A percentile compares a stretch with the other conserved stretches of the same genome.
Evolutionary conservation across 1,140 invertebrate genomes (phyloP).

Genomic region (Pinna nobilis): DNA sequence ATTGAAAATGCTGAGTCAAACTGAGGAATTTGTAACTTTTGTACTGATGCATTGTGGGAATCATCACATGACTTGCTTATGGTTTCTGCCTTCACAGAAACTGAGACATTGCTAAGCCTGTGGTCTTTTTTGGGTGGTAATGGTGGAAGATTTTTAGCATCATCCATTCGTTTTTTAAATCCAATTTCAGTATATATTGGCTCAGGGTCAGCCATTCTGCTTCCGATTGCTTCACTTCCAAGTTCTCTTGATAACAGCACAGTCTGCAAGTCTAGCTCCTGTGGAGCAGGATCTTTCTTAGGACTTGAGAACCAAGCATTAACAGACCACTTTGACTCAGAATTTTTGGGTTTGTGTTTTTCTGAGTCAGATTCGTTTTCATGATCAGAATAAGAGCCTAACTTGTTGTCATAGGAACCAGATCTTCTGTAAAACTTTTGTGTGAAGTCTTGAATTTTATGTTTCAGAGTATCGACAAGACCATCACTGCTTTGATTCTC

Average conservation of each 20-base stretch:
- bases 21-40: slow-evolving; percentile 45
- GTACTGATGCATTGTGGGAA: background rate
- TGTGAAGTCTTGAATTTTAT: slow-evolving; percentile 50
- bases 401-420: slow-evolving; percentile 42
- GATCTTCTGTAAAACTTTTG: slow-evolving; percentile 43
- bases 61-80: background rate
- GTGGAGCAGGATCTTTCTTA: slow-evolving; percentile 2
- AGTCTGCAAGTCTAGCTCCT: slow-evolving; percentile 51
- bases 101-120: background rate
- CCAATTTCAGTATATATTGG: slow-evolving; percentile 33
- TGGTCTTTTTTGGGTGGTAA: background rate
- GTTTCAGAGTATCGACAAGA: slow-evolving; percentile 53
- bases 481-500: slow-evolving; percentile 37
- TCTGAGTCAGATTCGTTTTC: slow-evolving; percentile 15
- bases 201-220: slow-evolving; percentile 51
- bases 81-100: slow-evolving; percentile 17
- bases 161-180: background rate
- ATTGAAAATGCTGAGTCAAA: slow-evolving; percentile 60
- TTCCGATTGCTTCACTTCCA: slow-evolving; percentile 50
- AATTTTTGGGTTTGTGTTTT: background rate
- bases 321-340: slow-evolving; percentile 29
- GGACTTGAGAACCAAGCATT: slow-evolving; percentile 23
- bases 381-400: background rate
- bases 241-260: slow-evolving; percentile 51
- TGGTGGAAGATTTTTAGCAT: background rate